Base-by-base conservation (phyloP, 2,888 invertebrate species). In the Gari tellinella region DNA sequence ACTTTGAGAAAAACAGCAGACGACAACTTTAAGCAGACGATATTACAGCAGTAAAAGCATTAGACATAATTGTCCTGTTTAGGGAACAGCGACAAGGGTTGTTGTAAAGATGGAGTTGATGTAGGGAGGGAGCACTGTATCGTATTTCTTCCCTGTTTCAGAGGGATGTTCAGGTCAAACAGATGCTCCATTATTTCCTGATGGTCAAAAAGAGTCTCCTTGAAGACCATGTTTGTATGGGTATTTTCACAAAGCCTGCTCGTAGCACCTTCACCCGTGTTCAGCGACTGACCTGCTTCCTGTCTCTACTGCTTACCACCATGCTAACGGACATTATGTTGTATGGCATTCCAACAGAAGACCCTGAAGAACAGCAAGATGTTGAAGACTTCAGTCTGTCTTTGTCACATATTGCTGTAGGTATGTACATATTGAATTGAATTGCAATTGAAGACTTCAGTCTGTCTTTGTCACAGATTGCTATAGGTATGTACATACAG, bases 261-360 rank as follows among this genome's bases (percentile, higher is more conserved):
- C 62, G 73, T 10, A 89, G 85, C 48, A 58, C 73, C 1, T 91
- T 91, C 66, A 90, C 89, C 0, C 74, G 91, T 10, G 86, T 83
- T 19, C 90, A 91, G 72, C 75, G 92, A 2, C 70, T 91, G 14
- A 84, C 88, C 0, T 90, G 90, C 65, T 89, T 86, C 1, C 76
- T 90, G 55, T 85, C 84, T 21, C 68, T 91, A 8, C 74, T 92
- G 8, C 58, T 89, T n/a, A 75, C 84, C 5, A 85, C 86, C 26
- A 89, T 91, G 89, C 60, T 91, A 25, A 72, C 87, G 1, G 89
- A 88, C 58, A 86, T 91, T 17, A 89, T 90, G 89, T 90, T 89
- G 63, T 85, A 87, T 57, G 90, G 89, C 0, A 77, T 87, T 10
- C 85, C 85, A 0, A 80, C 81, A 7, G 85, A 86, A 38, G 82